These are phyloP conservation scores for Philopotamus ludificatus DNA, from an alignment of 1,140 invertebrate species.

Conservation along the genomic window DNA sequence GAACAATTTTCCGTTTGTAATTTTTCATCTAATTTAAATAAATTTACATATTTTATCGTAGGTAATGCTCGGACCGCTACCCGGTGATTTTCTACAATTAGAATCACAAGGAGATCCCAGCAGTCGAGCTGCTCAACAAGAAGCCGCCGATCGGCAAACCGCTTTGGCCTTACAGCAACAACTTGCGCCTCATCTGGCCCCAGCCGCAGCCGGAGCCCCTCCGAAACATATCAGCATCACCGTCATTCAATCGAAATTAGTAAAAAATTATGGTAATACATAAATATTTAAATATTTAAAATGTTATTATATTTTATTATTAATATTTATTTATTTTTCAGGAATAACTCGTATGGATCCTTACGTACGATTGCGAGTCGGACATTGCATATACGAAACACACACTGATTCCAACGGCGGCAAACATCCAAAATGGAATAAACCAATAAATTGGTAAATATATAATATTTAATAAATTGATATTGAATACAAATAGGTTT, in stretches of 20 bases:
- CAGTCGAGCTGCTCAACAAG: constrained; percentile 58
- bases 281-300: not conserved
- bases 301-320: not conserved
- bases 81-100: constrained; percentile 77
- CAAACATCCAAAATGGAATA: constrained; percentile 95
- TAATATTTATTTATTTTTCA: constrained; percentile 27
- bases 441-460: constrained; percentile 89
- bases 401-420: constrained; percentile 92
- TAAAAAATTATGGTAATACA: constrained; percentile 87
- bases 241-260: constrained; percentile 83
- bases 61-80: constrained; percentile 78
- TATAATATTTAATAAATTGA: too few species aligned
- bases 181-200: constrained; percentile 46
- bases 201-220: constrained; percentile 59
- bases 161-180: constrained; percentile 80
- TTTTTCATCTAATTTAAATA: not conserved
- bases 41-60: constrained; percentile 43
- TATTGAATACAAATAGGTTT: not conserved
- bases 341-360: constrained; percentile 91
- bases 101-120: constrained; percentile 57
- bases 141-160: constrained; percentile 75
- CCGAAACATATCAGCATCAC: constrained; percentile 78
- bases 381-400: constrained; percentile 92
- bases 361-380: constrained; percentile 88
- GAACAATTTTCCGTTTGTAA: too few species aligned